A percentile compares a stretch with the other conserved stretches of the same genome.
Conservation (phyloP, 1,140 invertebrate species). For the Caenorhabditis remanei region DNA sequence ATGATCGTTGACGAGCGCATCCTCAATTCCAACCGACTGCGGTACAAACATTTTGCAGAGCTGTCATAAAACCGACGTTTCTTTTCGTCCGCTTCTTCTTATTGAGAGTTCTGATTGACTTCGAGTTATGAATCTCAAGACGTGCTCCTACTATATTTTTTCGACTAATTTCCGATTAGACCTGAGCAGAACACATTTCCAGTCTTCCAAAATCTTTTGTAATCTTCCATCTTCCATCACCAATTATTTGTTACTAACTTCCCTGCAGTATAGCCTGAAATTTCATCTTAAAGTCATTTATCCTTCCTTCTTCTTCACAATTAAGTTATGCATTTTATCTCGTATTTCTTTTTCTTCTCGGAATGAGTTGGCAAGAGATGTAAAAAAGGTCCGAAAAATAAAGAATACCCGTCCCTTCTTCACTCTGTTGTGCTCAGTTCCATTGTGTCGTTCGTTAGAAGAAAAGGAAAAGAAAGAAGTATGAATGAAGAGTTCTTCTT, state of each 20-base stretch:
- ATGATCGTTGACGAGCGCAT: no score
- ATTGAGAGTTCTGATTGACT: no score
- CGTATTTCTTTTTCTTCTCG: conserved; percentile 28
- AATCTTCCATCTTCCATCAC: not conserved
- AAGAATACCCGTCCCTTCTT: not conserved
- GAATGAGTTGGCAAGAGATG: not conserved
- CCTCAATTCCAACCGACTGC: no score
- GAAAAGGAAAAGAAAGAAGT: not conserved
- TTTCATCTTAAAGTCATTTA: not conserved
- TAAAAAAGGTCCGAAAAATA: not conserved
- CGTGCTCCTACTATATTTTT: no score
- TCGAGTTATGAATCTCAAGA: no score
- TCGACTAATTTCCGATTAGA: no score
- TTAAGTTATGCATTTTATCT: conserved; percentile 40
- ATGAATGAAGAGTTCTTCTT: not conserved
- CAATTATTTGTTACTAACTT: not conserved
- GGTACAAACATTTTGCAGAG: no score
- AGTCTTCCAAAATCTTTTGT: no score
- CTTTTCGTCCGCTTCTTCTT: no score
- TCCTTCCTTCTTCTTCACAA: not conserved
- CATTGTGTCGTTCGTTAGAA: not conserved
- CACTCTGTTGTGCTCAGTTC: not conserved
- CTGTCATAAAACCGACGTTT: no score
- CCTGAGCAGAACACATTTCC: no score
- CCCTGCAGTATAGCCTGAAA: not conserved